These are phyloP conservation scores for Drosophila merina DNA, from an alignment of 2,888 invertebrate genomes.

Conservation along the genomic window DNA sequence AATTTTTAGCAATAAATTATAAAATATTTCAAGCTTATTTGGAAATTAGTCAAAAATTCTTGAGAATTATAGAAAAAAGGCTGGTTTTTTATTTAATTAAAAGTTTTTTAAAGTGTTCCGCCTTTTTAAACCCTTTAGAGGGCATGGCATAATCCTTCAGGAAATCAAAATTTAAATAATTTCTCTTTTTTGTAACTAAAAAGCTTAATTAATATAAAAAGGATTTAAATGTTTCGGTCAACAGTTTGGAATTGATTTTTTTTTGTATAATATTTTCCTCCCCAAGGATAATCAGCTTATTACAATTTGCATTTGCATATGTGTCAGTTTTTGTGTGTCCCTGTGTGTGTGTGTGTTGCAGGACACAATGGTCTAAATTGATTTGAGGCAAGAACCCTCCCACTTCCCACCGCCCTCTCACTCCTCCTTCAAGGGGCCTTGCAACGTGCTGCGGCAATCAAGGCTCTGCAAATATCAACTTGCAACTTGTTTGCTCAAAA, in stretches of 20 bases:
- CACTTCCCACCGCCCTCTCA: neutral
- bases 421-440: too few species aligned
- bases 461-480: slow-evolving; percentile 60
- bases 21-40: too few species aligned
- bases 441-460: slow-evolving; percentile 42
- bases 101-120: too few species aligned
- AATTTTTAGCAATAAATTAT: too few species aligned
- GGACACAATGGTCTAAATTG: slow-evolving; percentile 54
- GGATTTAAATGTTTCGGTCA: slow-evolving; percentile 15
- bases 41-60: too few species aligned
- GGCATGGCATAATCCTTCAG: too few species aligned
- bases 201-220: neutral
- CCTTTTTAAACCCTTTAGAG: too few species aligned
- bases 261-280: neutral
- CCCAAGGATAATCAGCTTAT: slow-evolving; percentile 41
- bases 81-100: too few species aligned
- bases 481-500: slow-evolving; percentile 58
- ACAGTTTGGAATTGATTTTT: slow-evolving; percentile 28
- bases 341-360: neutral
- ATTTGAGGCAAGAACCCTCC: slow-evolving; percentile 21
- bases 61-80: too few species aligned
- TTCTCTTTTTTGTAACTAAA: too few species aligned
- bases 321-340: slow-evolving; percentile 1
- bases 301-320: slow-evolving; percentile 31
- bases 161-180: too few species aligned